Conservation (phyloP, 2,888 invertebrate species). For the Scrobipalpa costella region DNA sequence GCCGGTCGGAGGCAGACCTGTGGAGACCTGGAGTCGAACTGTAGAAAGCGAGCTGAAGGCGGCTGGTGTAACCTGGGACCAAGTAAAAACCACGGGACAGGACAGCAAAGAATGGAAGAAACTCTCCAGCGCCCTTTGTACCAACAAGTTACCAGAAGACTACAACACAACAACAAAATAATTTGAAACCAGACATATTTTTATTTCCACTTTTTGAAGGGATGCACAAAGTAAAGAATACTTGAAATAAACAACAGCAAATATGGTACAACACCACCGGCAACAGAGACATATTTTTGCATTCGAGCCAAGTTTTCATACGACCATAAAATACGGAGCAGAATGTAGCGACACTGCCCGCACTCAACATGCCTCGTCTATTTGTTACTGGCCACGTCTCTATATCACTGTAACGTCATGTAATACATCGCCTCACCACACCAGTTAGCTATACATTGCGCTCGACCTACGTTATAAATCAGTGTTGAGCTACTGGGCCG, state of each 20-base stretch:
- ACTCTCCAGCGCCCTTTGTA: too few relatives aligned
- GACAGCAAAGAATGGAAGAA: too few relatives aligned
- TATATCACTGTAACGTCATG: not conserved
- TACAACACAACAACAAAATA: too few relatives aligned
- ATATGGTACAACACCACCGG: not conserved
- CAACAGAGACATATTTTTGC: constrained; percentile 2
- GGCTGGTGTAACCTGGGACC: too few relatives aligned
- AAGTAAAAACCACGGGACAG: too few relatives aligned
- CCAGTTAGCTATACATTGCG: not conserved
- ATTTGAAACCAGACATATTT: too few relatives aligned
- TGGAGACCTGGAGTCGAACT: too few relatives aligned
- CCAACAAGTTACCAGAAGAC: too few relatives aligned
- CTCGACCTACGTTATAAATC: constrained; percentile 3
- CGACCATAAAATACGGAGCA: not conserved
- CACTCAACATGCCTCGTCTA: not conserved
- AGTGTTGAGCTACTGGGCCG: not conserved
- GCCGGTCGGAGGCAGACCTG: too few relatives aligned
- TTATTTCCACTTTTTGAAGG: too few relatives aligned
- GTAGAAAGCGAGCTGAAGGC: too few relatives aligned
- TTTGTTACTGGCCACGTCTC: not conserved
- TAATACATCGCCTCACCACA: constrained; percentile 2
- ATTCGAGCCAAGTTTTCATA: not conserved
- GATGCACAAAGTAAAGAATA: not conserved
- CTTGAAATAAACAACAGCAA: not conserved
- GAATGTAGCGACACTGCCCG: not conserved